Percentiles rank a stretch among this genome's conserved stretches.
These are phyloP conservation scores for Terebella lapidaria DNA, from an alignment of 2,888 invertebrate species.

Conservation along the genomic window DNA sequence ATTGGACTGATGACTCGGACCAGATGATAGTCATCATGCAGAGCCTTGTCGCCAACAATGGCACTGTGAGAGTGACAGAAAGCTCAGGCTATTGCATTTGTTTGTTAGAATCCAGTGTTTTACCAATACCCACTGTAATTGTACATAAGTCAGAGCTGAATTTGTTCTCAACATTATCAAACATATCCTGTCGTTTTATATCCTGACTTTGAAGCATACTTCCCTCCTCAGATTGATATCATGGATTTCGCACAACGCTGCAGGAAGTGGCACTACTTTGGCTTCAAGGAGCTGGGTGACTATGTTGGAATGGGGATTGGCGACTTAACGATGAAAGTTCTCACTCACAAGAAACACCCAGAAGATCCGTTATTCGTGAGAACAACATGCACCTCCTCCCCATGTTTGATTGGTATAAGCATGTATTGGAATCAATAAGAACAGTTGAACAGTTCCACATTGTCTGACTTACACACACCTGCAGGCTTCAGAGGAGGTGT, in stretches of 20 bases:
- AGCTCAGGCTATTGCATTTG: no score
- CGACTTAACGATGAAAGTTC: slow-evolving; percentile 33
- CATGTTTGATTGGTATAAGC: no score
- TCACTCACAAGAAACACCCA: slow-evolving; percentile 37
- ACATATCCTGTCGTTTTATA: not conserved
- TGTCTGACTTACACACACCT: no score
- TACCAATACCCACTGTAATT: no score
- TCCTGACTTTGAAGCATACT: no score
- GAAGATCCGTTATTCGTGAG: no score
- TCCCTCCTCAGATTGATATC: slow-evolving; percentile 30
- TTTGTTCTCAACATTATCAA: not conserved
- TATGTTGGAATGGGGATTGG: slow-evolving; percentile 38
- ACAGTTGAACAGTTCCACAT: no score
- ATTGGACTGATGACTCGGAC: slow-evolving; percentile 55
- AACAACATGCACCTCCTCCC: no score
- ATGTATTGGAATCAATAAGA: no score
- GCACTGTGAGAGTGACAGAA: slow-evolving; percentile 6
- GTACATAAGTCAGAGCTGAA: no score
- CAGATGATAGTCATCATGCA: slow-evolving; percentile 52
- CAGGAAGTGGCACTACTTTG: slow-evolving; percentile 40
- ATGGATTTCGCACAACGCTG: slow-evolving; percentile 37
- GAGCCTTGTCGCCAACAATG: slow-evolving; percentile 39
- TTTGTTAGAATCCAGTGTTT: no score
- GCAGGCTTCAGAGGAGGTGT: slow-evolving; percentile 44
- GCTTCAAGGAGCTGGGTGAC: slow-evolving; percentile 43